These are phyloP conservation scores for Chelonus formosanus DNA, from an alignment of 2,888 invertebrate species.

Conservation along the genomic window DNA sequence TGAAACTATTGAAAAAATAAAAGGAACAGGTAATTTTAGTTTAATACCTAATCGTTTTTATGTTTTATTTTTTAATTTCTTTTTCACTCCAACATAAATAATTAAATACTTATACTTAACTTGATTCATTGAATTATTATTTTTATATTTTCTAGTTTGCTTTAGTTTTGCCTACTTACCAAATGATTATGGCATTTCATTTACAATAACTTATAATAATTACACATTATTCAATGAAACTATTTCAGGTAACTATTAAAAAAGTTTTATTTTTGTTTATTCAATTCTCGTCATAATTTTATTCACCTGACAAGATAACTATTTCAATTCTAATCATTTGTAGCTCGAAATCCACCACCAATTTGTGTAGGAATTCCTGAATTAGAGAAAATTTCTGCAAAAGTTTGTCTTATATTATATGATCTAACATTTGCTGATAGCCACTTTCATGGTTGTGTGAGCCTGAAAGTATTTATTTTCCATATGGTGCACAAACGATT, in stretches of 20 bases:
- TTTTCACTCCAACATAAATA: no score
- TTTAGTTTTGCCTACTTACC: conserved; percentile 52
- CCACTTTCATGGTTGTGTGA: conserved; percentile 50
- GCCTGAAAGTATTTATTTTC: conserved; percentile 39
- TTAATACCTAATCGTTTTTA: no score
- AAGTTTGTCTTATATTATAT: conserved; percentile 51
- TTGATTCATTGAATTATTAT: no score
- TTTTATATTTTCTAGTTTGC: conserved; percentile 48
- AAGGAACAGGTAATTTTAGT: no score
- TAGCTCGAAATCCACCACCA: conserved; percentile 57
- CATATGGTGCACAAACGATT: conserved; percentile 41
- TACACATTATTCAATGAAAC: conserved; percentile 52
- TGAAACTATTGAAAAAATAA: no score
- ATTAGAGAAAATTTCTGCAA: conserved; percentile 44
- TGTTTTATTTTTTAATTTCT: no score
- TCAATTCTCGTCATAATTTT: background rate
- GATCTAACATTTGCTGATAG: conserved; percentile 45
- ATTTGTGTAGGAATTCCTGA: conserved; percentile 52
- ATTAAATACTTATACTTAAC: no score
- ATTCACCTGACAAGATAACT: background rate
- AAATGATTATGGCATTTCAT: conserved; percentile 51
- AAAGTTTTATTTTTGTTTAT: conserved; percentile 5
- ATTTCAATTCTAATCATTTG: conserved; percentile 9
- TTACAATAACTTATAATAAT: conserved; percentile 50
- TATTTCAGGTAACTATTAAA: conserved; percentile 49